These are phyloP conservation scores for Xyrichtys novacula DNA, from an alignment of 2,797 vertebrate species.

Conservation along the genomic window DNA sequence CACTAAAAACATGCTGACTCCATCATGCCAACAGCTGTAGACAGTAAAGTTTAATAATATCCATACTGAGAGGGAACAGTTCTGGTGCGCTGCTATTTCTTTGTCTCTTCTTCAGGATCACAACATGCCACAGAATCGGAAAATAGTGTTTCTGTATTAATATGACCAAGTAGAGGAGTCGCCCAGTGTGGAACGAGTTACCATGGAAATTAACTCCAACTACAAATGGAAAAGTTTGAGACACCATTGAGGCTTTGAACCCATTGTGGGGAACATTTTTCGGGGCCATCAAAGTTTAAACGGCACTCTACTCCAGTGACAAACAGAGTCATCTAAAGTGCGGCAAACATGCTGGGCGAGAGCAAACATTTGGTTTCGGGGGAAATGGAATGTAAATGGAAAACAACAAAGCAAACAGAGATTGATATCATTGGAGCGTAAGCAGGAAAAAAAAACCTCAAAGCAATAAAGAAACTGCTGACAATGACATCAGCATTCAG, in stretches of 20 bases:
- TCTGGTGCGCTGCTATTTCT: too few relatives aligned
- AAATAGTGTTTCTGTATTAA: too few relatives aligned
- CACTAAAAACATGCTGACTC: too few relatives aligned
- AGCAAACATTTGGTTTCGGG: slow-evolving; percentile 37
- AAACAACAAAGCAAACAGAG: slow-evolving; percentile 16
- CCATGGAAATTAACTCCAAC: background rate
- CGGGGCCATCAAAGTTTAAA: background rate
- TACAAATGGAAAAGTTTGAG: background rate
- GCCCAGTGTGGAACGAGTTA: background rate
- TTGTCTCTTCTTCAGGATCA: too few relatives aligned
- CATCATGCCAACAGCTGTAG: too few relatives aligned
- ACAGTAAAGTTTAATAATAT: background rate
- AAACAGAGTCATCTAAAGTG: slow-evolving; percentile 17
- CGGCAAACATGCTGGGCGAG: slow-evolving; percentile 19
- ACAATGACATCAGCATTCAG: background rate
- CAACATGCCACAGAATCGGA: too few relatives aligned
- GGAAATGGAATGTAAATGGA: slow-evolving; percentile 17
- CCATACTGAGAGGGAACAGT: background rate
- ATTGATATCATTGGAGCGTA: background rate
- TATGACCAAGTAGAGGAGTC: background rate
- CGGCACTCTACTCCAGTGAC: background rate
- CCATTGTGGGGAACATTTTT: background rate
- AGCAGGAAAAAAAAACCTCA: slow-evolving; percentile 8
- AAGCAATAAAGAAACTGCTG: slow-evolving; percentile 6
- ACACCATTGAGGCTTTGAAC: background rate